Evolutionary conservation across 2,113 vertebrate species (phyloP).

Genomic region (Trematocara zebra): DNA sequence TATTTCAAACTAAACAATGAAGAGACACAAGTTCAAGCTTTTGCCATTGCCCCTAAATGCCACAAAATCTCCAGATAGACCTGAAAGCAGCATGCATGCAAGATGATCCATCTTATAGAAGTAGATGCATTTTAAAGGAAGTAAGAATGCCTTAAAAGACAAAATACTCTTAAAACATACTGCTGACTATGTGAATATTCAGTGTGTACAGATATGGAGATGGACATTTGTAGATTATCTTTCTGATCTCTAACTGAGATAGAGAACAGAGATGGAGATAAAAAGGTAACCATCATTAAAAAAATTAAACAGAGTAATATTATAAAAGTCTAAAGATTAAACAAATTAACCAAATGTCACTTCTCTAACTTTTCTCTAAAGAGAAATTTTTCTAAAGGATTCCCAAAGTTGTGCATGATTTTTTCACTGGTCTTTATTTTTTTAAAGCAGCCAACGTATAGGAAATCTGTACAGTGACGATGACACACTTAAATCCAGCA

Average conservation of each 20-base stretch:
- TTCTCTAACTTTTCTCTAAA: not conserved
- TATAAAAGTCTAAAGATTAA: not conserved
- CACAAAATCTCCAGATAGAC: not conserved
- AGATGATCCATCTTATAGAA: not conserved
- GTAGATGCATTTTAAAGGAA: not conserved
- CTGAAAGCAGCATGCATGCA: not conserved
- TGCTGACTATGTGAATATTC: not conserved
- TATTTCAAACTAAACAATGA: not conserved
- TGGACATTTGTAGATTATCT: not conserved
- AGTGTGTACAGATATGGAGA: not conserved
- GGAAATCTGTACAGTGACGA: not conserved
- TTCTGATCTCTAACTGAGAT: not conserved
- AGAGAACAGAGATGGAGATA: not conserved
- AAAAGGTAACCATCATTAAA: not conserved
- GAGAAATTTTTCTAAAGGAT: not conserved
- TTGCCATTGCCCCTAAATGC: not conserved
- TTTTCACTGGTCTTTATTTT: not conserved
- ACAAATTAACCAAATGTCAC: not conserved
- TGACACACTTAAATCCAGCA: conserved; percentile 14
- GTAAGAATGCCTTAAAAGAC: not conserved
- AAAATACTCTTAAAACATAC: not conserved
- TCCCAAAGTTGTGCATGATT: not conserved
- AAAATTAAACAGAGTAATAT: not conserved
- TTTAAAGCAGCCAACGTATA: not conserved
- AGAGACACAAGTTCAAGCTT: not conserved